Evolutionary conservation across 1,140 invertebrate genomes (phyloP).

Genomic region (Manduca sexta): DNA sequence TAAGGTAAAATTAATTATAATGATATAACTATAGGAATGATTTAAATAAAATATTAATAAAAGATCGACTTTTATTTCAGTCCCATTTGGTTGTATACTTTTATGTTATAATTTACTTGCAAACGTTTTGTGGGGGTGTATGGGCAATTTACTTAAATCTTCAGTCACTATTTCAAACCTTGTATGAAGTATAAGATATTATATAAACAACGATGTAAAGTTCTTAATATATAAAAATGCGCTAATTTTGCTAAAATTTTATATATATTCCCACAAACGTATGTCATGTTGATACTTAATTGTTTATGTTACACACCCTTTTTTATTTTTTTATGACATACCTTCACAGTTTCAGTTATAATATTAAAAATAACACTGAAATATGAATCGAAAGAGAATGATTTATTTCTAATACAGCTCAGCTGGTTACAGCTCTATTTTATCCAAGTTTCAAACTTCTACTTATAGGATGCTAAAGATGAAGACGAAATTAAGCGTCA

Average conservation of each 20-base stretch:
- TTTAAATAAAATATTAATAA: conserved; percentile 51
- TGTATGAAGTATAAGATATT: too few relatives aligned
- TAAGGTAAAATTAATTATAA: conserved; percentile 36
- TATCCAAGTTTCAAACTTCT: conserved; percentile 16
- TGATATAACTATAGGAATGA: conserved; percentile 32
- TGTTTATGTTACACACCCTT: conserved; percentile 22
- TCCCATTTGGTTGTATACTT: conserved; percentile 56
- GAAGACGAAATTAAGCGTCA: conserved; percentile 56
- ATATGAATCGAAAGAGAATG: background rate
- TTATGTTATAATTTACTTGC: conserved; percentile 44
- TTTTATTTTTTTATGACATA: conserved; percentile 27
- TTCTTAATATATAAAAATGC: too few relatives aligned
- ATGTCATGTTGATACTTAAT: conserved; percentile 22
- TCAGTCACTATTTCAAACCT: too few relatives aligned
- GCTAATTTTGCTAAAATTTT: background rate
- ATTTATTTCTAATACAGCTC: too few relatives aligned
- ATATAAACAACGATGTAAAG: too few relatives aligned
- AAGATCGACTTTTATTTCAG: conserved; percentile 62
- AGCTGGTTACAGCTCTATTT: background rate
- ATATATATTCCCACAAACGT: conserved; percentile 68
- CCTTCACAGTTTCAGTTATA: background rate
- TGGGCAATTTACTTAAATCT: conserved; percentile 38
- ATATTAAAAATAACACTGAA: background rate
- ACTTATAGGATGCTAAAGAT: conserved; percentile 54
- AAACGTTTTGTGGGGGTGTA: conserved; percentile 61